Evolutionary conservation across 1,140 invertebrate genomes (phyloP), one percentile per base, ranked within the genome.

Genomic region (Pachyrhynchus sulphureomaculatus): DNA sequence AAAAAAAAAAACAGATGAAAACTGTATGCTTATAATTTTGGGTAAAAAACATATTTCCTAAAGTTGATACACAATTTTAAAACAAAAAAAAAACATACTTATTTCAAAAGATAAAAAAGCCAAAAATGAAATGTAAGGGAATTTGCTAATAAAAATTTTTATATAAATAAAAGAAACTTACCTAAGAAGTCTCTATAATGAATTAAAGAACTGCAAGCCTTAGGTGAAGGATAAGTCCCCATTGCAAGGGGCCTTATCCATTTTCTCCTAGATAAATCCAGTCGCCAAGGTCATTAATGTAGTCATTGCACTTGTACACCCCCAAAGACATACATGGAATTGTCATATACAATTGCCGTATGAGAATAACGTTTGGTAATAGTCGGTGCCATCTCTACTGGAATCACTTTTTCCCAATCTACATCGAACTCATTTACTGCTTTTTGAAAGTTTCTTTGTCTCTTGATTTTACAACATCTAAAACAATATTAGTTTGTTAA

Each of bases 211-310:
- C 94, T 92, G 77, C 93, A 95, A 49, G 95, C 95, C 81, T 98
- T 99, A 3, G 96, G 95, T 4, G 92, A 92, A 23, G 96, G 96
- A 81, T 97, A 97, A 32, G 86, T 90, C 20, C 95, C 95, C 76
- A 86, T 86, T 0, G 90, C 87, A 9, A 90, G 75, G 0, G 90
- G 88, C 68, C 91, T 81, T 4, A 86, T 80, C 95, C 95, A 97
- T 66, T 86, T 82, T 72, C 92, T 81, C 39, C 84, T 88, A 5
- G 89, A 88, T 37, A 98, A 82, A 81, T 98, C 92, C 75, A 98
- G 87, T 65, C 84, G 83, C 96, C 96, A 98, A 6, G 81, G 80
- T 99, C 96, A 82, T 99, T 98, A 71, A 98, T 8, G 95, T 94
- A 15, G 96, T 98, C 68, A 88, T 89, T 32, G 91, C 89, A 24